Percentiles rank a stretch among this genome's conserved stretches.
phyloP scores from a whole-genome alignment of 2,797 vertebrate species.

The Danio aesculapii region DNA sequence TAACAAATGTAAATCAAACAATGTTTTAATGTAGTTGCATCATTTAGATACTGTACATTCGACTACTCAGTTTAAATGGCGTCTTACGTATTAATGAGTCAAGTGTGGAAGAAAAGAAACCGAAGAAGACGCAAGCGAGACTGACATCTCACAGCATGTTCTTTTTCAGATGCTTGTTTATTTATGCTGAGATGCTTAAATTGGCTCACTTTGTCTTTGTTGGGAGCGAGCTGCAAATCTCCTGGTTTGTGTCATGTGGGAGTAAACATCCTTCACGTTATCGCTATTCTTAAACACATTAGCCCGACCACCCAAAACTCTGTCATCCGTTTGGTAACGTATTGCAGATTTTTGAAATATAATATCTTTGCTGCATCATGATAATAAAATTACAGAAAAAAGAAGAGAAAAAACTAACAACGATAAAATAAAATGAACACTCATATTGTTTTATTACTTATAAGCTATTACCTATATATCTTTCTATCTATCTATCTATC shows the following conservation, averaged over 20 bases:
- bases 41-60: not conserved
- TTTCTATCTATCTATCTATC: too few species aligned
- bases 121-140: slow-evolving; percentile 31
- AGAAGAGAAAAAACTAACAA: not conserved
- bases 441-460: too few species aligned
- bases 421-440: not conserved
- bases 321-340: not conserved
- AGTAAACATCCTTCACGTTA: slow-evolving; percentile 83
- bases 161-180: slow-evolving; percentile 61
- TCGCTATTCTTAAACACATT: slow-evolving; percentile 64
- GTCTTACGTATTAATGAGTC: slow-evolving; percentile 47
- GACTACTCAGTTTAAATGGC: slow-evolving; percentile 20
- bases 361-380: not conserved
- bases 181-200: slow-evolving; percentile 62
- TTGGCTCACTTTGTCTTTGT: slow-evolving; percentile 62
- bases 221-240: slow-evolving; percentile 57
- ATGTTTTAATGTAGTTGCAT: not conserved
- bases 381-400: not conserved
- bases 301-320: slow-evolving; percentile 37
- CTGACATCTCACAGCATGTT: slow-evolving; percentile 36
- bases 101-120: slow-evolving; percentile 48
- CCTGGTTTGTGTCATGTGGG: slow-evolving; percentile 74
- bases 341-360: not conserved
- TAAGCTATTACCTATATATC: too few species aligned
- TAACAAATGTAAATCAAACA: too few species aligned